Conservation (phyloP, 2,888 invertebrate genomes). For the Cloeon dipterum region DNA sequence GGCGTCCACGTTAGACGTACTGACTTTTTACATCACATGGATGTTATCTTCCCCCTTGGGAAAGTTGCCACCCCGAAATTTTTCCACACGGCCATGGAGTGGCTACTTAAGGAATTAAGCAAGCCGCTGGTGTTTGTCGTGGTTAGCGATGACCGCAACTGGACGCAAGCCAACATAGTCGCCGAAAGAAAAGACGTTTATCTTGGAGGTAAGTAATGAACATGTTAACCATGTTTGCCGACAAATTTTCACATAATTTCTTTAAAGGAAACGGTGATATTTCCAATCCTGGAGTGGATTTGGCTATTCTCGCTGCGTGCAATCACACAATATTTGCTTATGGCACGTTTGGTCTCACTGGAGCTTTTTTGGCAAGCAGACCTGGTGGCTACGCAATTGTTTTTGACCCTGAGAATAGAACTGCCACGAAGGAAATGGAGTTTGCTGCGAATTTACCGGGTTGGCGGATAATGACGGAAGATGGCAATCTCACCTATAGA, state of each 20-base stretch:
- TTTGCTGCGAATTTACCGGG: neutral
- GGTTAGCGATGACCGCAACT: neutral
- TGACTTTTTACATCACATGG: neutral
- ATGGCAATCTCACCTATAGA: too few relatives aligned
- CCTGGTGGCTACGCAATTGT: neutral
- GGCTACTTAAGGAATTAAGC: neutral
- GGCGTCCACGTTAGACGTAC: neutral
- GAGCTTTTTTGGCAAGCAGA: neutral
- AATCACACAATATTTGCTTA: neutral
- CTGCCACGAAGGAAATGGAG: neutral
- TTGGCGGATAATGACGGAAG: neutral
- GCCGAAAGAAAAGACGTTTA: too few relatives aligned
- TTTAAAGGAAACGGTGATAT: too few relatives aligned
- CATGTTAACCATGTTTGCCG: too few relatives aligned
- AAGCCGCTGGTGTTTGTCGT: neutral
- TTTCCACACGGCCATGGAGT: neutral
- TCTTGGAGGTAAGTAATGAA: too few relatives aligned
- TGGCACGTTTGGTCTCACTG: neutral
- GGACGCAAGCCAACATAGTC: too few relatives aligned
- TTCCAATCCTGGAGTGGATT: too few relatives aligned
- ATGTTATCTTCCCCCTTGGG: neutral
- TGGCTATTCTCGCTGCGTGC: neutral
- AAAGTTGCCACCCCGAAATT: neutral
- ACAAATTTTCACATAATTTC: too few relatives aligned
- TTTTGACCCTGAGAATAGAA: neutral